phyloP scores from a whole-genome alignment of 2,113 vertebrate genomes.

The Dipodomys ordii region DNA sequence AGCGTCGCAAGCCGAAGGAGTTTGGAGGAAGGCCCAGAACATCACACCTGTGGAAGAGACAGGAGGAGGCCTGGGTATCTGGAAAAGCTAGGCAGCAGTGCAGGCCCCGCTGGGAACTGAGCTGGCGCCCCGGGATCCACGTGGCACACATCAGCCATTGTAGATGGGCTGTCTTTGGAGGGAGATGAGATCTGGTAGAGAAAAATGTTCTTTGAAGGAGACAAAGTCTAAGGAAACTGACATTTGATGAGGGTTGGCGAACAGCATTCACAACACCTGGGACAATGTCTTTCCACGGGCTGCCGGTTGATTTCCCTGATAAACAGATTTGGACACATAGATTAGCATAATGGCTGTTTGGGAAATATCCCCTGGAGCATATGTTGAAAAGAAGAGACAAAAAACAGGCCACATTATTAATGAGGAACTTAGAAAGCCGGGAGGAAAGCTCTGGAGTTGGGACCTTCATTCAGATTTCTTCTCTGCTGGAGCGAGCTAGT shows the following conservation, averaged over 20 bases:
- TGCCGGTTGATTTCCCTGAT: neutral
- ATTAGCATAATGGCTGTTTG: neutral
- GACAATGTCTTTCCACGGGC: neutral
- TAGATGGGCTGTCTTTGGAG: neutral
- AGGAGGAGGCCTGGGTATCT: neutral
- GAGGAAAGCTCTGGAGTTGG: neutral
- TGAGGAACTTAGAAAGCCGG: neutral
- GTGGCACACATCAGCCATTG: neutral
- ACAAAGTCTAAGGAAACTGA: neutral
- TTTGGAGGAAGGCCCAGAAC: neutral
- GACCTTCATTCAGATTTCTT: neutral
- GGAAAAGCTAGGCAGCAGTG: neutral
- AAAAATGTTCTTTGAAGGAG: neutral
- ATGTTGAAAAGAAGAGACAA: neutral
- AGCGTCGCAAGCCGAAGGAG: neutral
- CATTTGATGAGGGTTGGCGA: neutral
- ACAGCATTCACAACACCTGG: neutral
- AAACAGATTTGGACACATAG: neutral
- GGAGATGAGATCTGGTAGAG: neutral
- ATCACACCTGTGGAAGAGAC: neutral
- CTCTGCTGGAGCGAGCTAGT: neutral
- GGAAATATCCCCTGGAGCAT: neutral
- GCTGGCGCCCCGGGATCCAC: too few relatives aligned
- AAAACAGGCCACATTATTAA: neutral
- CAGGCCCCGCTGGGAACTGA: neutral